Evolutionary conservation across 1,140 invertebrate species (phyloP), one percentile per base, ranked within the genome.

Genomic region (Caligus rogercresseyi): DNA sequence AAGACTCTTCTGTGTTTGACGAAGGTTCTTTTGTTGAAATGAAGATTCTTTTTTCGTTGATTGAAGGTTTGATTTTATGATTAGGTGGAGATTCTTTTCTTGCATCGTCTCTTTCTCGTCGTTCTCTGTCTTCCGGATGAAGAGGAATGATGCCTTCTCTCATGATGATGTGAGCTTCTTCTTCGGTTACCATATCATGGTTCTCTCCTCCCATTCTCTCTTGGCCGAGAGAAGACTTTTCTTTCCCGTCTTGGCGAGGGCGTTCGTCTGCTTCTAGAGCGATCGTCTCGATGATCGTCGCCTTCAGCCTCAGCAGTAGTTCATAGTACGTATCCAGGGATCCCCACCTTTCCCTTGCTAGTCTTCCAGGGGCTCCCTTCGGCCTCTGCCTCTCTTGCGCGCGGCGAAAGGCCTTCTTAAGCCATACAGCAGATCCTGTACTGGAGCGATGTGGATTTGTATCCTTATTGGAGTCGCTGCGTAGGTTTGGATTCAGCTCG

Each of bases 301-400:
- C 64, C 68, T 71, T 79, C 75, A n/a, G 77, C 75, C 69, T 77
- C 71, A 20, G 68, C 19, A 68, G 58, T 16, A 68, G 57, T 43
- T 68, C 64, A 55, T 69, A 52, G 55, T 65, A 68, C 59, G 65
- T 67, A 20, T 64, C 66, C 25, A 68, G 60, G 3, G 82, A 80
- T 56, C 81, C 81, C 78, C 78, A 83, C 70, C 78, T 74, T 69
- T 80, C 77, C 24, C 76, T 75, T 54, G 78, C 81, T 53, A 83
- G 71, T 80, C 76, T 62, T 79, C 75, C 64, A 68, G 58, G 16
- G 81, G 79, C 69, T 78, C 77, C 68, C n/a, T n/a, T n/a, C n/a
- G n/a, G n/a, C 83, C 77, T 67, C 78, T 70, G 61, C 78, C 78
- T 67, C 80, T 72, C 54, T 72, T 67, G 55, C 81, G 74, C 54